phyloP scores from a whole-genome alignment of 2,113 vertebrate species.

The Macheiramphus alcinus region DNA sequence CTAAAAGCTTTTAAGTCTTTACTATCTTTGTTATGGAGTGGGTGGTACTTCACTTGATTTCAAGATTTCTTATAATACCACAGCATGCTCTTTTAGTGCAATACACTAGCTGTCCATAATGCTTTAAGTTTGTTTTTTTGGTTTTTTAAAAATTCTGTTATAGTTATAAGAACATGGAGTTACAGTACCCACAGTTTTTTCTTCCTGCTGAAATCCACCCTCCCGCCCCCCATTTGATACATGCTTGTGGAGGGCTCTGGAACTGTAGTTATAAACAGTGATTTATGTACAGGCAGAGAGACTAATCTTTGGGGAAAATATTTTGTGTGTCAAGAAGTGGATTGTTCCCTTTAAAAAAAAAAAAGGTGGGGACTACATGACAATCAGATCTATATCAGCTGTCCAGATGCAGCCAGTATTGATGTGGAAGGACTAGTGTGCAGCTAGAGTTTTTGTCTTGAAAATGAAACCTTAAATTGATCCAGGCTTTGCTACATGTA shows the following conservation, averaged over 20 bases:
- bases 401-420: not conserved
- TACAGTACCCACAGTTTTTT: not conserved
- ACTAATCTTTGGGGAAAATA: not conserved
- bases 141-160: not conserved
- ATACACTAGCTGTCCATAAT: not conserved
- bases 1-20: not conserved
- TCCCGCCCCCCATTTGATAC: not conserved
- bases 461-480: not conserved
- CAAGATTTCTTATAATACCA: not conserved
- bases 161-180: not conserved
- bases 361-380: no score
- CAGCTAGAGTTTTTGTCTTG: not conserved
- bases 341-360: not conserved
- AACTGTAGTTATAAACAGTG: not conserved
- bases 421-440: not conserved
- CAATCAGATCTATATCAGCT: not conserved
- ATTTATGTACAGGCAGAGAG: not conserved
- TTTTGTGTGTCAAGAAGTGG: not conserved
- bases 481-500: not conserved
- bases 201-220: not conserved
- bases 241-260: not conserved
- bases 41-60: not conserved
- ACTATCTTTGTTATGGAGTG: not conserved
- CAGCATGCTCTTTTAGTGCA: not conserved
- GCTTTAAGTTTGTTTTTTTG: not conserved